Conservation (phyloP, 1,140 invertebrate genomes). For the Habropoda laboriosa region DNA sequence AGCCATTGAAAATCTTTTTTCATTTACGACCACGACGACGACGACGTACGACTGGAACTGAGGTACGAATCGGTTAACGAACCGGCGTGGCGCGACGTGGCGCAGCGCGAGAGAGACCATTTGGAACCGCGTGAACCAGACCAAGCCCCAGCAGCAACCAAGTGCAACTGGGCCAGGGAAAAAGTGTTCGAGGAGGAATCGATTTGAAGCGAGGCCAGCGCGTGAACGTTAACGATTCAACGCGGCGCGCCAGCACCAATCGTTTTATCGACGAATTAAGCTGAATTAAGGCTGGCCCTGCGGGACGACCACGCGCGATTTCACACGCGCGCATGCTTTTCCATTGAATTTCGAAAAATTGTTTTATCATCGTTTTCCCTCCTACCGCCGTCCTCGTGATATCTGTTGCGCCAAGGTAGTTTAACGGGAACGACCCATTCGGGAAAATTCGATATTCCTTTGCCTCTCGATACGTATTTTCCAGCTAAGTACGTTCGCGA, state of each 20-base stretch:
- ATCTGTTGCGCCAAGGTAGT: slow-evolving; percentile 30
- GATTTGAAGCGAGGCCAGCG: slow-evolving; percentile 16
- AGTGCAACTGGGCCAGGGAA: background rate
- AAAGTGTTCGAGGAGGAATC: slow-evolving; percentile 36
- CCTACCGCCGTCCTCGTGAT: background rate
- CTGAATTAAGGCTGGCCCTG: slow-evolving; percentile 52
- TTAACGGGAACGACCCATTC: slow-evolving; percentile 12
- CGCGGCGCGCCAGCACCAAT: slow-evolving; percentile 35
- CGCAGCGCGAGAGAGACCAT: background rate
- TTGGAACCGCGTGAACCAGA: background rate
- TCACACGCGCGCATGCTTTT: slow-evolving; percentile 22
- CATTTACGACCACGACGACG: background rate
- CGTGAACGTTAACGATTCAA: slow-evolving; percentile 47
- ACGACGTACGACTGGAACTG: no score
- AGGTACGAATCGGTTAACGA: slow-evolving; percentile 33
- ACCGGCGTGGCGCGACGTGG: background rate
- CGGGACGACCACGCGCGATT: slow-evolving; percentile 44
- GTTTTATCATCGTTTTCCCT: slow-evolving; percentile 51
- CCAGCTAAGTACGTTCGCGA: background rate
- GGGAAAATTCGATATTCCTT: slow-evolving; percentile 28
- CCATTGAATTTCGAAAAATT: slow-evolving; percentile 53
- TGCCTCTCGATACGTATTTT: slow-evolving; percentile 7
- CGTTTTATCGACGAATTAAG: slow-evolving; percentile 58
- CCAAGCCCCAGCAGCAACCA: no score
- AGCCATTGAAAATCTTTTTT: background rate